A percentile compares a stretch with the other conserved stretches of the same genome.
Conservation (phyloP, 2,797 vertebrate species). For the Coilia nasus region DNA sequence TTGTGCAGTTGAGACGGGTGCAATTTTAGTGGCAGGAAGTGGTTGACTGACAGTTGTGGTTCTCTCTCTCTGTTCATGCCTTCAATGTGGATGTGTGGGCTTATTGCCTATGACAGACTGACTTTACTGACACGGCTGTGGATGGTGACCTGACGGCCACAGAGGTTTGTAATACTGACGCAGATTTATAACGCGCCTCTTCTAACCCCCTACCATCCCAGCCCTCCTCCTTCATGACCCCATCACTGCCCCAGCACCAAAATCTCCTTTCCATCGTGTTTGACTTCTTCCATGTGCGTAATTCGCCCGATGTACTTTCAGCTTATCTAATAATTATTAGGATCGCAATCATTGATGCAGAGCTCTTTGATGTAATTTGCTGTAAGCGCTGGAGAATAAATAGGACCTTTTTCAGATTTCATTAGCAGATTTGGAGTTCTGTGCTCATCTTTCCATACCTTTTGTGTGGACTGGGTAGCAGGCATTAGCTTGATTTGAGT, state of each 20-base stretch:
- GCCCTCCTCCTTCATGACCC: not conserved
- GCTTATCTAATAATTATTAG: not conserved
- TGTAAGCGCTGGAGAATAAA: not conserved
- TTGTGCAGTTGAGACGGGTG: not conserved
- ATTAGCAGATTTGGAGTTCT: not conserved
- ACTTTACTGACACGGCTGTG: constrained; percentile 88
- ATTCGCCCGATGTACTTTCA: too few relatives aligned
- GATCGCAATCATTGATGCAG: not conserved
- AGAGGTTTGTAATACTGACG: constrained; percentile 80
- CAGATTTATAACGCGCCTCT: not conserved
- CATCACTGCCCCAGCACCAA: not conserved
- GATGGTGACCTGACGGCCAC: constrained; percentile 93
- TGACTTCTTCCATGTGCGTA: not conserved
- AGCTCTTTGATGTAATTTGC: not conserved
- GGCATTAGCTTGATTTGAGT: not conserved
- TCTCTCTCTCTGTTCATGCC: constrained; percentile 79
- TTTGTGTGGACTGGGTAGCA: not conserved
- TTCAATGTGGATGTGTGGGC: constrained; percentile 70
- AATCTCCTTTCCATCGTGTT: not conserved
- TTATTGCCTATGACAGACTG: constrained; percentile 81
- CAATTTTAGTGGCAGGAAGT: not conserved
- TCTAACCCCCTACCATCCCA: not conserved
- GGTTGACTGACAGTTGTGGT: constrained; percentile 26
- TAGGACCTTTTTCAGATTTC: not conserved
- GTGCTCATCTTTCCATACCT: not conserved